Evolutionary conservation across 2,113 vertebrate species (phyloP).

Genomic region (Sylvia atricapilla): DNA sequence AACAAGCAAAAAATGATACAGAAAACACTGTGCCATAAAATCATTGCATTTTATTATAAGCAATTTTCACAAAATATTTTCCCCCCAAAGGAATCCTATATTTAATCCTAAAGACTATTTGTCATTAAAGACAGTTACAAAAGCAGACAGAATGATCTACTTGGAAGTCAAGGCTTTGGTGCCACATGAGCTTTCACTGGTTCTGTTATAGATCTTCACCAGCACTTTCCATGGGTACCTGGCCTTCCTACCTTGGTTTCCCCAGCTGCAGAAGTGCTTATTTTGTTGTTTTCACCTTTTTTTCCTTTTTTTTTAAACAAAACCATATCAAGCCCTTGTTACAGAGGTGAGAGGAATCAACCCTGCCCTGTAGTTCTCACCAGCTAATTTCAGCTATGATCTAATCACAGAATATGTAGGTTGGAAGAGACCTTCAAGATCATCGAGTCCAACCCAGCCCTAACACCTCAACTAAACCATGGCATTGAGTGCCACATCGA

Average conservation of each 20-base stretch:
- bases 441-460: too few species aligned
- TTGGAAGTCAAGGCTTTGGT: neutral
- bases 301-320: neutral
- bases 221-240: neutral
- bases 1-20: neutral
- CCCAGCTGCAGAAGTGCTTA: neutral
- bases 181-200: rapidly evolving
- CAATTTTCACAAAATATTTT: neutral
- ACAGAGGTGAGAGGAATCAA: neutral
- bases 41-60: neutral
- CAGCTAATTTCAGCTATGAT: constrained; percentile 50
- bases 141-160: neutral
- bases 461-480: too few species aligned
- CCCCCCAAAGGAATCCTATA: neutral
- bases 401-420: neutral
- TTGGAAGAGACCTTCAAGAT: too few species aligned
- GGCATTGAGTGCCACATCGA: too few species aligned
- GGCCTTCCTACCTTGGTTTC: neutral
- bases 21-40: neutral
- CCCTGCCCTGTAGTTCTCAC: neutral
- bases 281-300: neutral
- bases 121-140: neutral
- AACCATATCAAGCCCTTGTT: neutral
- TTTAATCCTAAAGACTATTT: neutral
- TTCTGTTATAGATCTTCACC: neutral